phyloP scores from a whole-genome alignment of 2,113 vertebrate genomes.

The Symphodus melops region DNA sequence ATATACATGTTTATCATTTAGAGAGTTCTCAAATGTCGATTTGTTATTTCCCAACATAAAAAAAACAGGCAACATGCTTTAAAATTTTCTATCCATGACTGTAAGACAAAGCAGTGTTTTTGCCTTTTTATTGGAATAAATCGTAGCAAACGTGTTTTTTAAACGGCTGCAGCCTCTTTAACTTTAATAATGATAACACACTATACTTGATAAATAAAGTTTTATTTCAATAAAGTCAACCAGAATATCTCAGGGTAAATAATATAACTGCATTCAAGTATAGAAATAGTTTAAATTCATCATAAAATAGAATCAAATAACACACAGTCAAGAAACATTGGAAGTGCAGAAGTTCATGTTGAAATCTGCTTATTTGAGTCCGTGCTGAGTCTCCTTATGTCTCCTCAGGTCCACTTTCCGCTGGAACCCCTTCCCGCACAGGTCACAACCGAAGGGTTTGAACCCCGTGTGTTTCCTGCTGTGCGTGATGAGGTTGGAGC shows the following conservation, averaged over 20 bases:
- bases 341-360: constrained; percentile 21
- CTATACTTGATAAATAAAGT: constrained; percentile 57
- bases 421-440: constrained; percentile 96
- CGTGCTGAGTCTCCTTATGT: constrained; percentile 95
- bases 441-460: constrained; percentile 95
- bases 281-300: not conserved
- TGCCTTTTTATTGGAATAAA: not conserved
- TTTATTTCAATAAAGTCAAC: constrained; percentile 47
- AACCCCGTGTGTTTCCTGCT: constrained; percentile 98
- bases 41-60: not conserved
- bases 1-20: not conserved
- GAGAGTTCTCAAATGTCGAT: not conserved
- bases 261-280: constrained; percentile 32
- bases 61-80: constrained; percentile 6
- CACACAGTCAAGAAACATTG: not conserved
- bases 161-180: not conserved
- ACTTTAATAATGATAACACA: constrained; percentile 20
- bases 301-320: constrained; percentile 27
- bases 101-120: constrained; percentile 3
- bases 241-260: constrained; percentile 36
- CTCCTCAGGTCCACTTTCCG: constrained; percentile 95
- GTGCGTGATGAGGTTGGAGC: constrained; percentile 99
- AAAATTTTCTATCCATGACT: constrained; percentile 39
- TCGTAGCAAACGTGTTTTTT: not conserved
- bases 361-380: constrained; percentile 86